These are phyloP conservation scores for Drosophila nannoptera DNA, from an alignment of 1,140 invertebrate species.

Conservation along the genomic window DNA sequence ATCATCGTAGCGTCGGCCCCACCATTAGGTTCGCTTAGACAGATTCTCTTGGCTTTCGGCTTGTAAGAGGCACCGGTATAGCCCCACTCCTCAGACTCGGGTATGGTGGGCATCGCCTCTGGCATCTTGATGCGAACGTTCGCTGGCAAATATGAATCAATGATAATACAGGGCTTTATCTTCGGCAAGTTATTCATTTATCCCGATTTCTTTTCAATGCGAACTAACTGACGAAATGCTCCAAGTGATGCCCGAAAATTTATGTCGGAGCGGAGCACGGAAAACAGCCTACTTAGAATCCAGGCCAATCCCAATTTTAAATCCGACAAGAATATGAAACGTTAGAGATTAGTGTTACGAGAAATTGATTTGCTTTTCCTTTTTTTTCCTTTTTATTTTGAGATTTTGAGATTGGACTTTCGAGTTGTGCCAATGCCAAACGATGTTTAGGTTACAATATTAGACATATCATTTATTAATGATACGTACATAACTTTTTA, in stretches of 20 bases:
- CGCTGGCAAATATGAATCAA: background rate
- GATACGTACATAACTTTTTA: constrained; percentile 3
- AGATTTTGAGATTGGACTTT: constrained; percentile 31
- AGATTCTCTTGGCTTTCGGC: background rate
- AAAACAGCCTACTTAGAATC: too few relatives aligned
- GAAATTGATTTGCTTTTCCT: constrained; percentile 1
- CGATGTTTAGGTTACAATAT: constrained; percentile 24
- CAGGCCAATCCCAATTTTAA: too few relatives aligned
- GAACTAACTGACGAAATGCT: background rate
- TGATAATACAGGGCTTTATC: background rate
- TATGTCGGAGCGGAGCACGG: too few relatives aligned
- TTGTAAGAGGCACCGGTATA: too few relatives aligned
- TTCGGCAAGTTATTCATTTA: constrained; percentile 1
- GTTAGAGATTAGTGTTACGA: too few relatives aligned
- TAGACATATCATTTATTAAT: constrained; percentile 19
- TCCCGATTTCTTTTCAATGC: too few relatives aligned
- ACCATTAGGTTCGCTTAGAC: too few relatives aligned
- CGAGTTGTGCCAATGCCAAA: constrained; percentile 27
- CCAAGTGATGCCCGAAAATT: background rate
- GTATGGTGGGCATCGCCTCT: constrained; percentile 4
- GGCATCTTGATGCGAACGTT: background rate
- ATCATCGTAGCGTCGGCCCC: too few relatives aligned
- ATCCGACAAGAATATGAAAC: too few relatives aligned
- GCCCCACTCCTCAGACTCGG: too few relatives aligned
- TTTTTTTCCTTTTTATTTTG: constrained; percentile 16